Base-by-base conservation (phyloP, 2,888 invertebrate species). In the Helicoverpa assulta region DNA sequence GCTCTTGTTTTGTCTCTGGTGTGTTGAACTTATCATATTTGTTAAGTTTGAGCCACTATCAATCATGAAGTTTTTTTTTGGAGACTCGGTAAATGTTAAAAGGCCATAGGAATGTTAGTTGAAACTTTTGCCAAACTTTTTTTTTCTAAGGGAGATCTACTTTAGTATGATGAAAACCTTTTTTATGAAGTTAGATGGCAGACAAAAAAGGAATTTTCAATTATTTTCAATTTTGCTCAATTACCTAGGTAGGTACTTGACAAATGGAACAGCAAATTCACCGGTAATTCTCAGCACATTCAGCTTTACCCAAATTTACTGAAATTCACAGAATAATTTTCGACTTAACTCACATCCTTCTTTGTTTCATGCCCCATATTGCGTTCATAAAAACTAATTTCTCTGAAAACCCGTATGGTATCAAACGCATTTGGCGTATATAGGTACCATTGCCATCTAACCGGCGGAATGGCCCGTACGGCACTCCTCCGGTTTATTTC, bases 401-500 rank as follows among this genome's bases (percentile, higher is more conserved):
- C n/a, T 1, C 19, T 55, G n/a, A 47, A 60, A 62, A 56, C 21
- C 63, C 10, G 19, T 37, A 54, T 51, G 68, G 56, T 66, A 40
- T 55, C 40, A 54, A 58, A 55, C 14, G 19, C 16, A n/a, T 78
- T 68, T 26, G 18, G 33, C 29, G 51, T n/a, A 7, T 52, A 58
- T 70, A 65, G 58, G 47, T 40, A 33, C 37, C 56, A 57, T 55
- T 33, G 40, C 37, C 59, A 55, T 57, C 19, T 53, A 66, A 55
- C 61, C 40, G 33, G 55, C 51, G 43, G 67, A 21, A 73, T 21
- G 75, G 40, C 47, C 51, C 67, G 55, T 65, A 18, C 53, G 37
- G 51, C 60, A 47, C 51, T 29, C 40, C 47, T 53, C 60, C 62
- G 60, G 53, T 62, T 82, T 70, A 82, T 71, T 84, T 84, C 85